Base-by-base conservation (phyloP, 2,888 invertebrate species). In the Torymus aiolomorphi region DNA sequence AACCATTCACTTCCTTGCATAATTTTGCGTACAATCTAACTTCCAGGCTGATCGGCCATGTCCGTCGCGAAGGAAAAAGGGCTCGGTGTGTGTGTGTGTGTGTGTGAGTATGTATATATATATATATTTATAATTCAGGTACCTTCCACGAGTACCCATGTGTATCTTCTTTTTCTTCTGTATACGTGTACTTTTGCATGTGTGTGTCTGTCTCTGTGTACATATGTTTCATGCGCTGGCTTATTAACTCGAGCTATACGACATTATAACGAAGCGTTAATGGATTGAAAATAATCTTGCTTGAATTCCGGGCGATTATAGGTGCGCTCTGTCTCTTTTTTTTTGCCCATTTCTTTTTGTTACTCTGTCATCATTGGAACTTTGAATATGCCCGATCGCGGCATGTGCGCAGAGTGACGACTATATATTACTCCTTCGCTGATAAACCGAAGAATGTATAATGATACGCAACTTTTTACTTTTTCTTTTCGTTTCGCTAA, bases 201-300 rank as follows among this genome's bases (percentile, higher is more conserved):
- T 73, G 54, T 56, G 54, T 69, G 62, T 42, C 42, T 42, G 42
- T 42, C 8, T 42, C 42, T 71, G 78, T 75, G 80, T 70, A 79
- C 61, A 62, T 31, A 63, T 69, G 42, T 77, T 77, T 71, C 61
- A 57, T 31, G 69, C 69, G 52, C 74, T 77, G 62, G 54, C 66
- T 71, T 66, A n/a, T 66, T 78, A 70, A 42, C 42, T 42, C 42
- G 69, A 70, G 54, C 70, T 76, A 79, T 74, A 70, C 73, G 67
- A 81, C 74, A 76, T 70, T 65, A 42, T 42, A 79, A 79, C 63
- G 61, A 79, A 81, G 79, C 79, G 70, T 74, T 74, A 78, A 42
- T 63, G 69, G 14, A 16, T 70, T 72, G 59, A 81, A 79, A 76
- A 79, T 74, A 74, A 78, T 72, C 54, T 74, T 71, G 31, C 8